phyloP scores from a whole-genome alignment of 2,888 invertebrate genomes.

The Drosophila lacicola region DNA sequence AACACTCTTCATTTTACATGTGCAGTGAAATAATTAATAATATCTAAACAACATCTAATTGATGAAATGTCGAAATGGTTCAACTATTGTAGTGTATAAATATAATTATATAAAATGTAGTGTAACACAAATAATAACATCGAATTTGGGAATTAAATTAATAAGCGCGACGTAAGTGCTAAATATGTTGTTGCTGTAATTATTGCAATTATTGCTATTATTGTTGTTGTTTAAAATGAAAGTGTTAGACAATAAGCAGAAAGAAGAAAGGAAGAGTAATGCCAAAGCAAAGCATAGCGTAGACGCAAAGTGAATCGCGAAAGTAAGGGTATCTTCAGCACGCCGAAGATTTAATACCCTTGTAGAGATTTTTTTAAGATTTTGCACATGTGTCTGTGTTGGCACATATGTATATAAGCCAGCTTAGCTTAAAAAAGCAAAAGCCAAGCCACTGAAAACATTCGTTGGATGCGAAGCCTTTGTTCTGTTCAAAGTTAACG shows the following conservation, averaged over 20 bases:
- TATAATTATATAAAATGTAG: constrained; percentile 5
- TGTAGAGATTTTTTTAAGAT: too few species aligned
- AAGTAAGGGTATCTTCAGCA: too few species aligned
- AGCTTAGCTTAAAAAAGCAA: too few species aligned
- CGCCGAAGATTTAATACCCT: too few species aligned
- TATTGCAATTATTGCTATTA: constrained; percentile 25
- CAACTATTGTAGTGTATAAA: background rate
- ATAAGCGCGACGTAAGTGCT: constrained; percentile 39
- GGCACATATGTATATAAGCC: too few species aligned
- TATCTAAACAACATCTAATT: background rate
- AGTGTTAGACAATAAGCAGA: constrained; percentile 51
- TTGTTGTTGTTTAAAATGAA: constrained; percentile 49
- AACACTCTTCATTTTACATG: too few species aligned
- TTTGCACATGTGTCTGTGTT: too few species aligned
- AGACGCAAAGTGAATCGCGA: too few species aligned
- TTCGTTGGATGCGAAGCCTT: too few species aligned
- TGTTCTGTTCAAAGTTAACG: too few species aligned
- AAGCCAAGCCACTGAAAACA: too few species aligned
- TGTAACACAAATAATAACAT: constrained; percentile 2
- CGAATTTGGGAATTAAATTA: constrained; percentile 38
- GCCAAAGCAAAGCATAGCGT: constrained; percentile 25
- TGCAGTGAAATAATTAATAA: too few species aligned
- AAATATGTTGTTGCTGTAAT: constrained; percentile 32
- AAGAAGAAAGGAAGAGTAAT: constrained; percentile 24
- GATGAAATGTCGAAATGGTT: background rate